Base-by-base conservation (phyloP, 2,888 invertebrate genomes). In the Cosmia trapezina region DNA sequence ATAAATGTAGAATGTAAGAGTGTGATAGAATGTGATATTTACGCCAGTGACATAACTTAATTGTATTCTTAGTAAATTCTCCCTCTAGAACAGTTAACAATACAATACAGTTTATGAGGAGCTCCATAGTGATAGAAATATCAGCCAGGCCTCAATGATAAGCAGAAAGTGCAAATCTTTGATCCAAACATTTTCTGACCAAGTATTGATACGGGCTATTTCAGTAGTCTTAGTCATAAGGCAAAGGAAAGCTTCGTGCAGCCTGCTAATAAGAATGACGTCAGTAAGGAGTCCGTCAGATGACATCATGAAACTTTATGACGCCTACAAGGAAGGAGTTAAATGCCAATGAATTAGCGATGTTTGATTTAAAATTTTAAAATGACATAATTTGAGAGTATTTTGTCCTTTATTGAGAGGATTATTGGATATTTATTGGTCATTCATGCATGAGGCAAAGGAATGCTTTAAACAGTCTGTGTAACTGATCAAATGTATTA, bases 291-390 rank as follows among this genome's bases (percentile, higher is more conserved):
- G 41, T 61, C 53, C 28, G 59, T 54, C 54, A 12, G 54, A 41
- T 81, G 77, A 80, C 81, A 54, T 80, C 70, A 80, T 80, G 19
- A 68, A 53, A 59, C 49, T 63, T 57, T 51, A 63, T 65, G 41
- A 68, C 53, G 53, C 56, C 73, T 63, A 78, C 76, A 22, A 78
- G 79, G 59, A 65, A 77, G 65, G 17, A 56, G 51, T 28, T 78
- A 45, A 71, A 78, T 59, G 19, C 22, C 43, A 59, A 59, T 53
- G 12, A 19, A 70, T 22, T 62, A 63, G 11, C 51, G 9, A 41
- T 57, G 11, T 53, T 17, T 19, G 51, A 61, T 14, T 64, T 43
- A 17, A 47, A 78, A 37, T 61, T 14, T 64, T 43, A 12, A 47
- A 78, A 37, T 61, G 0, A 54, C 43, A 67, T 73, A 37, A 37